Evolutionary conservation across 2,888 invertebrate genomes (phyloP), one percentile per base, ranked within the genome.

Genomic region (Andrena fulva): DNA sequence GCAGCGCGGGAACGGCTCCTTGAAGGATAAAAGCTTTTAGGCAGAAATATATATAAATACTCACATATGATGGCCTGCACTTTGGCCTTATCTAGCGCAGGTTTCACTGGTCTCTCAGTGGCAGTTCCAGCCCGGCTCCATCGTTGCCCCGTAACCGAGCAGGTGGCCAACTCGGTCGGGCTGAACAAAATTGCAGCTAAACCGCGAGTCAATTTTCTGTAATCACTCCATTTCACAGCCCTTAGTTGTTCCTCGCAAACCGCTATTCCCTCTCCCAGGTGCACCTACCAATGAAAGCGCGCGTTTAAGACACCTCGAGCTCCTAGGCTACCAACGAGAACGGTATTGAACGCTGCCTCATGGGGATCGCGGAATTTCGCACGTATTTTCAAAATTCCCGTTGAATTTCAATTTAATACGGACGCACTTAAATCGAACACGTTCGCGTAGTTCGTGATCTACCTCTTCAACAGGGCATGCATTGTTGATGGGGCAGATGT

Each of bases 211-310:
- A 97, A 95, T 93, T 97, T 97, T 85, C 96, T 94, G 90, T 96
- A 97, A 94, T 97, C 96, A 82, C 96, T 96, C 96, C 96, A 96
- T 92, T 97, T 97, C 35, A 96, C 96, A 72, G 96, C 96, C 76
- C 96, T 95, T 80, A 97, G 94, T 91, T 96, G 95, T 91, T 96
- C 96, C 91, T 96, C 96, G 92, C 96, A 96, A 76, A 97, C 96
- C 93, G 96, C 96, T 85, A 97, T 96, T 80, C 97, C 97, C 90
- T 96, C 96, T 64, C 96, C 96, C 89, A 96, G 94, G 93, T 96
- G 96, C 91, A 96, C 96, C 96, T 96, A 94, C 12, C 24, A 64
- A 74, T 8, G 8, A 60, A 35, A 35, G 31, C n/a, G 56, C 20
- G 35, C 0, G 24, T 24, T 56, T 24, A 24, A 56, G 12, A 12